Conservation (phyloP, 2,888 invertebrate genomes). For the Shargacucullia verbasci region DNA sequence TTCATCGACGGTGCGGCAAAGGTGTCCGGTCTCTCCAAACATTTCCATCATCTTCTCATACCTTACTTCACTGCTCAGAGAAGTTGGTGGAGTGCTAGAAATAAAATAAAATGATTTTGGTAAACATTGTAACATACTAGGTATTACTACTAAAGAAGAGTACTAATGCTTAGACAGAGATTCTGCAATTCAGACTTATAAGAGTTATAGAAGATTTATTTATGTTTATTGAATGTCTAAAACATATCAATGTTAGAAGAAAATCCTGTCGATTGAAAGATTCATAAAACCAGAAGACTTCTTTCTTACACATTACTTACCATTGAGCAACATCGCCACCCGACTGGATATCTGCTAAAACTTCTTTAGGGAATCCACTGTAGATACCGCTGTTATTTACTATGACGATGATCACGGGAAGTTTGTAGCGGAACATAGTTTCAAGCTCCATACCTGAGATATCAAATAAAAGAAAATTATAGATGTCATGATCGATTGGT, state of each 20-base stretch:
- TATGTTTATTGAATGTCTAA: too few species aligned
- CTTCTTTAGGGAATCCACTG: constrained; percentile 94
- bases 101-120: constrained; percentile 1
- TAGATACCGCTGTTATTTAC: constrained; percentile 99
- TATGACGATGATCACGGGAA: constrained; percentile 96
- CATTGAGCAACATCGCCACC: constrained; percentile 92
- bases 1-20: constrained; percentile 94
- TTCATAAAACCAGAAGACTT: too few species aligned
- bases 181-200: too few species aligned
- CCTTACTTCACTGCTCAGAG: constrained; percentile 93
- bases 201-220: too few species aligned
- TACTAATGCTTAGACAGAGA: neutral
- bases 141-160: neutral
- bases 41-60: constrained; percentile 97
- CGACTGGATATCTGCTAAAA: constrained; percentile 91
- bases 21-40: constrained; percentile 94
- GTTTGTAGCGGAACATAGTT: constrained; percentile 97
- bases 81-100: constrained; percentile 94
- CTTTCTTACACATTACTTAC: constrained; percentile 85
- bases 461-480: too few species aligned
- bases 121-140: too few species aligned
- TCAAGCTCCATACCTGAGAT: constrained; percentile 97
- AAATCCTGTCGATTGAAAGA: too few species aligned
- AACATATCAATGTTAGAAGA: too few species aligned
- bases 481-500: constrained; percentile 5